Evolutionary conservation across 1,140 invertebrate genomes (phyloP), one percentile per base, ranked within the genome.

Genomic region (Himalopsyche phryganea): DNA sequence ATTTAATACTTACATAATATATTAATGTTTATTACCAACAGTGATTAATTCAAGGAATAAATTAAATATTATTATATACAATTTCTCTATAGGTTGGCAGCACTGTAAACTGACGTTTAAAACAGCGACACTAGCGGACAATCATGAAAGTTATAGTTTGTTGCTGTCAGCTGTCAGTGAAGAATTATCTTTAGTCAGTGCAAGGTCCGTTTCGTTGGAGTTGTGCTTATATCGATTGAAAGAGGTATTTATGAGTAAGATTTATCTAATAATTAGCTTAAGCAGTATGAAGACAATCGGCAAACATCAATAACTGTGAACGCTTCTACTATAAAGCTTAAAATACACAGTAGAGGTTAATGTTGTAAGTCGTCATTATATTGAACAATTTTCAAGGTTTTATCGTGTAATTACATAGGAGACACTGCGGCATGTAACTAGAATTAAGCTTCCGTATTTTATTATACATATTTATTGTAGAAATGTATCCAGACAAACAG

Each of bases 71-170:
- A 40, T 40, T 40, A 40, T 40, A 6, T 13, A 6, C n/a, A 40
- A 13, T 6, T 40, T 5, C 38, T 40, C 3, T 11, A 11, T 23
- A 49, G 13, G 19, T 50, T 63, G 60, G 60, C 40, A 54, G 13
- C 28, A 49, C 51, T 55, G 55, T 11, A 1, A 42, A 6, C 28
- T 58, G 60, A 63, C 55, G 50, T 57, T 46, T 50, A 40, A 17
- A 5, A 13, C 20, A 48, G 47, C 60, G 60, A 50, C 55, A 36
- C 55, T 62, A 19, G 42, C 60, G 55, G 56, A 36, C 11, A 2
- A 18, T 28, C n/a, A 6, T 7, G 19, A 18, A 51, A 52, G 23
- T 48, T 35, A 10, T 19, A 32, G 40, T 33, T 19, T 32, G 41
- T 36, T 19, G n/a, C 13, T 20, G 17, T 17, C 13, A 13, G 38